Conservation (phyloP, 2,113 vertebrate genomes). For the Cephalopholis sonnerati region DNA sequence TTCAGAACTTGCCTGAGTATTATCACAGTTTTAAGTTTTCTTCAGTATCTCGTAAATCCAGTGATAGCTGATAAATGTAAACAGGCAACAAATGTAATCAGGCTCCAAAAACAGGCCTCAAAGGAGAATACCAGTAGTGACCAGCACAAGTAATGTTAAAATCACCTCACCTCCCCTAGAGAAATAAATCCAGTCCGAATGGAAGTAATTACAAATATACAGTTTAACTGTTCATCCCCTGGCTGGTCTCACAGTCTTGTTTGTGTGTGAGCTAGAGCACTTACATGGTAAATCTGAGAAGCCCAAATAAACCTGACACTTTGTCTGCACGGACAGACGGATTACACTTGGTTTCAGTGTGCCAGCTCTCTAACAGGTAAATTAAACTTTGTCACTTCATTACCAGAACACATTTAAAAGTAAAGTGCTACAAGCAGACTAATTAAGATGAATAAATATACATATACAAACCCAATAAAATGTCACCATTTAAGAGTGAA, state of each 20-base stretch:
- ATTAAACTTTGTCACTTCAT: not conserved
- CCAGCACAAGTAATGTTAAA: no score
- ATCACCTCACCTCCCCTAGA: not conserved
- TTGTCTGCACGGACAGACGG: not conserved
- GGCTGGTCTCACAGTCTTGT: not conserved
- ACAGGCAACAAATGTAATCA: no score
- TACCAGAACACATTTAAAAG: not conserved
- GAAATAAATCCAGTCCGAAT: not conserved
- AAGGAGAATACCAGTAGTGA: no score
- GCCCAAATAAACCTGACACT: constrained; percentile 53
- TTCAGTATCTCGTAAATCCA: no score
- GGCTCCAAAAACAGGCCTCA: no score
- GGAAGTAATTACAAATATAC: not conserved
- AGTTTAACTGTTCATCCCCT: constrained; percentile 2
- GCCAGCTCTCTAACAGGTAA: not conserved
- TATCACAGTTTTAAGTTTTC: not conserved
- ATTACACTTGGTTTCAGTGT: not conserved
- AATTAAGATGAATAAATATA: not conserved
- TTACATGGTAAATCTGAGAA: constrained; percentile 26
- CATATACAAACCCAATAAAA: not conserved
- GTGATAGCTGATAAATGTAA: no score
- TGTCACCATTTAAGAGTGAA: not conserved
- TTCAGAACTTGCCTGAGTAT: not conserved
- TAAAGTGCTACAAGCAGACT: not conserved
- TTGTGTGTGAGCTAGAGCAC: constrained; percentile 26